Conservation (phyloP, 2,888 invertebrate genomes). For the Patella pellucida region DNA sequence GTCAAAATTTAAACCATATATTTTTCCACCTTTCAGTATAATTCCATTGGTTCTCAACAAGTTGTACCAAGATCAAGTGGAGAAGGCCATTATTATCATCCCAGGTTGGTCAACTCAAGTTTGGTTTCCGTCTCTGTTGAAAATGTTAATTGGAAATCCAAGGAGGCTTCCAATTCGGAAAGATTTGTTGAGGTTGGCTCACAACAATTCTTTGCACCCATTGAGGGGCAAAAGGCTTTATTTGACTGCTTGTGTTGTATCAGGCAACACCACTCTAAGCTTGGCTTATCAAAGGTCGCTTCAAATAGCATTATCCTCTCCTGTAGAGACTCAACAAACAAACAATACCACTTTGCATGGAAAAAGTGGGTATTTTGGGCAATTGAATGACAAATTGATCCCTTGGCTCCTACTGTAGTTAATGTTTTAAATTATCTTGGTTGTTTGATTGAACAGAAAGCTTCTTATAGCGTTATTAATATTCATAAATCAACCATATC, state of each 20-base stretch:
- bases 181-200: conserved; percentile 24
- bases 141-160: no score
- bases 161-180: conserved; percentile 32
- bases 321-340: not conserved
- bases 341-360: conserved; percentile 34
- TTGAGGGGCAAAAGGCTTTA: conserved; percentile 17
- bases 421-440: conserved; percentile 16
- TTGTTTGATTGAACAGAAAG: not conserved
- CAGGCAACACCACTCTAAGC: conserved; percentile 25
- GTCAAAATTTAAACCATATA: conserved; percentile 29
- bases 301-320: conserved; percentile 13
- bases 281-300: conserved; percentile 30
- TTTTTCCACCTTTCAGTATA: conserved; percentile 32
- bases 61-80: not conserved
- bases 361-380: conserved; percentile 32
- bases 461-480: not conserved
- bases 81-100: not conserved
- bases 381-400: conserved; percentile 24
- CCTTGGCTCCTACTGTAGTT: no score
- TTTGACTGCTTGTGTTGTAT: conserved; percentile 26
- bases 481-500: conserved; percentile 26
- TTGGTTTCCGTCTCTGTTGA: conserved; percentile 12
- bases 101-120: not conserved
- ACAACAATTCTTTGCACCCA: conserved; percentile 27
- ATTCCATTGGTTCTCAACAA: conserved; percentile 20